Evolutionary conservation across 2,888 invertebrate genomes (phyloP), one percentile per base, ranked within the genome.

Genomic region (Ectobius pallidus): DNA sequence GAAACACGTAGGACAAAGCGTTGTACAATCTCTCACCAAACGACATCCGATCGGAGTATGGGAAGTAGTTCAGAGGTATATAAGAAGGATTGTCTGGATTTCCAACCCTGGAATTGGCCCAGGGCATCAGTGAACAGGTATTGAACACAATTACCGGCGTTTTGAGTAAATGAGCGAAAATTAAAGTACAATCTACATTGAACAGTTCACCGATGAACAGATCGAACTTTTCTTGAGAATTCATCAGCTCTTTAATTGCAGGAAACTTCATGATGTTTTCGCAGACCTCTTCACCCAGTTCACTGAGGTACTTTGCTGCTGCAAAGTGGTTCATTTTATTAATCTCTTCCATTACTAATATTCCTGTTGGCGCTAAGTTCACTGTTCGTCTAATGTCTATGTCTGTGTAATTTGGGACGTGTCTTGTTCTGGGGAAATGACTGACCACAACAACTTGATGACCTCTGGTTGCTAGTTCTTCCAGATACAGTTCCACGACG

Each of bases 361-460:
- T 18, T 84, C 81, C 75, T 84, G 80, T 1, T 89, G 88, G 75
- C 89, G 91, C 79, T 89, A 87, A 20, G 1, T 30, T 11, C 3
- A 63, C 63, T 11, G 63, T 22, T 11, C 63, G 39, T 7, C 16
- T 3, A 6, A 63, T 25, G 6, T 22, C 22, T 18, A 63, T 63
- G 30, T 63, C 42, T 20, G 63, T 63, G 11, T 39, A 20, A 25
- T 63, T 63, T 1, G 63, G 42, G 2, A 63, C 4, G 2, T 7
- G 42, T 7, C 9, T 1, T 3, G 30, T 16, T 42, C 42, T 20
- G 25, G 63, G 63, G n/a, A 63, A 63, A 25, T 63, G 63, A 4
- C 90, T 90, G 49, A 91, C 84, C 7, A 91, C 88, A 0, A 91
- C 91, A 0, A 92, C 81, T 74, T 89, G 85, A 77, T 92, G 91